Percentiles rank a stretch among this genome's conserved stretches.
These are phyloP conservation scores for Zootermopsis nevadensis DNA, from an alignment of 2,888 invertebrate species.

Conservation along the genomic window DNA sequence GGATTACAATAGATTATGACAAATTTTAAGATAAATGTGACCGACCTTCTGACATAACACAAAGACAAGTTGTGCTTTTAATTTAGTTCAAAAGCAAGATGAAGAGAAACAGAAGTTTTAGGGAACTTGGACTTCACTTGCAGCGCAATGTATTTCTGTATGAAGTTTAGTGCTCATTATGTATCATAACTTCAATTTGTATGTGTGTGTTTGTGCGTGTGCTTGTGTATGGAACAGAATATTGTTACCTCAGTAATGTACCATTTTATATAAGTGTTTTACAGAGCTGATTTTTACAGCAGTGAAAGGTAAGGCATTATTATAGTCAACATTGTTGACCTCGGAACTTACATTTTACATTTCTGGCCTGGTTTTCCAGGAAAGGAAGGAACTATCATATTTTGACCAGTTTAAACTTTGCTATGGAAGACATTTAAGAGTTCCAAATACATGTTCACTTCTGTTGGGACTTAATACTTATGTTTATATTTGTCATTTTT, in stretches of 20 bases:
- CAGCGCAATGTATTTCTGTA: background rate
- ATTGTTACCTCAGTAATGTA: conserved; percentile 37
- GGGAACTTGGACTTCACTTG: background rate
- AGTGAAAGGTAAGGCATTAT: conserved; percentile 4
- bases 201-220: no score
- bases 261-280: conserved; percentile 38
- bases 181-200: background rate
- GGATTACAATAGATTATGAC: no score
- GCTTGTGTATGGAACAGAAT: background rate
- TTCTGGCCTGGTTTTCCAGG: background rate
- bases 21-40: background rate
- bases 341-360: background rate
- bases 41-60: background rate
- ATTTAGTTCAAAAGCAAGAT: background rate
- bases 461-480: background rate
- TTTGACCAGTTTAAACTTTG: background rate
- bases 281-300: conserved; percentile 35
- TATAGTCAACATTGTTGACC: conserved; percentile 13
- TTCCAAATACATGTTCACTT: background rate
- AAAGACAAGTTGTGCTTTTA: background rate
- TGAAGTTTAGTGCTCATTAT: background rate
- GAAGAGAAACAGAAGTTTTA: background rate
- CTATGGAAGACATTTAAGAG: background rate
- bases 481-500: background rate
- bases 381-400: background rate